These are phyloP conservation scores for Oryzias javanicus DNA, from an alignment of 2,113 vertebrate genomes.

Conservation along the genomic window DNA sequence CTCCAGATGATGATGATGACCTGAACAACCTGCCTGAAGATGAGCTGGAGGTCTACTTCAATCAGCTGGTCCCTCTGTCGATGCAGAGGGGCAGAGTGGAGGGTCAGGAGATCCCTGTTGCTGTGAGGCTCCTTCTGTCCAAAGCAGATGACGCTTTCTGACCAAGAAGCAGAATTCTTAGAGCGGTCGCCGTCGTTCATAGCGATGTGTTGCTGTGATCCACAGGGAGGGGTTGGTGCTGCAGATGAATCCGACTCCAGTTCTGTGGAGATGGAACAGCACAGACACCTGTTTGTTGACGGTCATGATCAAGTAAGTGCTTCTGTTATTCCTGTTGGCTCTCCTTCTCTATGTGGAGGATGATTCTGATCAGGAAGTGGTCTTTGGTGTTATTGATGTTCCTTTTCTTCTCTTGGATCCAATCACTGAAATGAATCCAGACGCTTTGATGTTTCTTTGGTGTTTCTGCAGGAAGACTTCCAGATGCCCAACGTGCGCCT, in stretches of 20 bases:
- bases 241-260: constrained; percentile 39
- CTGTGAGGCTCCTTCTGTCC: constrained; percentile 45
- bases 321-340: too few relatives aligned
- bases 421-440: not conserved
- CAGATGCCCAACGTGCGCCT: constrained; percentile 71
- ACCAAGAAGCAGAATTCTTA: too few relatives aligned
- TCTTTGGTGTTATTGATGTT: too few relatives aligned
- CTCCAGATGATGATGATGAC: constrained; percentile 85
- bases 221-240: constrained; percentile 43
- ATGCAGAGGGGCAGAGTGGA: constrained; percentile 80
- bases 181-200: too few relatives aligned
- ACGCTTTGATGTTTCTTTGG: not conserved
- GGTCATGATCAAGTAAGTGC: constrained; percentile 61
- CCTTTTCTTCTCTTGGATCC: too few relatives aligned
- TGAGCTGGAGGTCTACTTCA: constrained; percentile 89
- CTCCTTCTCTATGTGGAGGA: too few relatives aligned
- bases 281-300: constrained; percentile 60
- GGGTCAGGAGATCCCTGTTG: constrained; percentile 77
- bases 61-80: constrained; percentile 83
- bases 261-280: constrained; percentile 59
- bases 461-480: constrained; percentile 69
- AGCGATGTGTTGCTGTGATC: not conserved
- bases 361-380: too few relatives aligned
- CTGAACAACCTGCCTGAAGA: constrained; percentile 87
- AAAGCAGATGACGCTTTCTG: not conserved